Base-by-base conservation (phyloP, 2,113 vertebrate genomes). In the Dasyprocta punctata region DNA sequence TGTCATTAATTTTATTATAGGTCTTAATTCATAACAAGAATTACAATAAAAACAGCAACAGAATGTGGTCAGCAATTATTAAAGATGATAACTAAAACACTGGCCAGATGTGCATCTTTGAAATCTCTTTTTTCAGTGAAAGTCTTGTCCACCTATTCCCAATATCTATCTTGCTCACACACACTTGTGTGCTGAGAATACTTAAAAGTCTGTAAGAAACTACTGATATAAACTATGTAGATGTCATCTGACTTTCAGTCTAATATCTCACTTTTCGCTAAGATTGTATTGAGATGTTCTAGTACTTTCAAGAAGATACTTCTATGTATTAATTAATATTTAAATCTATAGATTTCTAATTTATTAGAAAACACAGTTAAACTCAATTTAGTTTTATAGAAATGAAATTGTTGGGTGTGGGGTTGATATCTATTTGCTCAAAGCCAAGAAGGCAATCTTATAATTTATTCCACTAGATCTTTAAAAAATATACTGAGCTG, bases 51-150 rank as follows among this genome's bases (percentile, higher is more conserved):
- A 84, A 88, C 1, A 73, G 7, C 24, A 96, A 86, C 20, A 83
- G 63, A 94, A 91, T 96, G 85, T 60, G 54, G 38, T 85, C 7
- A 92, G 49, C 22, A 86, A 17, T 86, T 91, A 86, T 69, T 56
- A 77, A 49, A 94, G 5, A 4, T 36, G 5, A 78, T 81, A 52
- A 67, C 8, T 92, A 24, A 86, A 93, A 95, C 80, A 1, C 1
- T 67, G 28, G 49, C 61, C 44, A n/a, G 85, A 61, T 36, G 71
- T 60, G 14, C 96, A 11, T 4, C 67, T 89, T 75, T 94, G 14
- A 16, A 75, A 2, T 94, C 30, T 95, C 56, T 58, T 92, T 36
- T 83, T 56, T 83, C 73, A 63, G 0, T 87, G 17, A 47, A 94
- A 96, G 80, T 75, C 17, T 81, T 94, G 20, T 87, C 47, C 11